Evolutionary conservation across 2,888 invertebrate genomes (phyloP), one percentile per base, ranked within the genome.

Genomic region (Latheticus oryzae): DNA sequence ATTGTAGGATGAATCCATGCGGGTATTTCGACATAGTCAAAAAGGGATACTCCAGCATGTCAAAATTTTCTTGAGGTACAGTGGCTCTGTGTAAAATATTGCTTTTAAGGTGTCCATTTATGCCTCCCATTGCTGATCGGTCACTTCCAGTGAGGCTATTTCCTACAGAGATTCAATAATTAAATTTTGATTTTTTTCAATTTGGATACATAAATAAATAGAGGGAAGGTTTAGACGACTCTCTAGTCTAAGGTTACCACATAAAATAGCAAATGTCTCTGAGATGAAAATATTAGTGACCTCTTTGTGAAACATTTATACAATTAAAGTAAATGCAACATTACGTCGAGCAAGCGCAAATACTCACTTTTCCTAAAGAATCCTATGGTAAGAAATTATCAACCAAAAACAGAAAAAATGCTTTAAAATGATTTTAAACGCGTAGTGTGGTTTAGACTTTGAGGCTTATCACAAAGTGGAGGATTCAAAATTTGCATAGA

Each of bases 21-120:
- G 97, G 96, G 78, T 93, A 95, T 68, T 91, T 91, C 0, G 90
- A 86, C 84, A 97, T 89, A 0, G 97, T 97, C 45, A 98, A 83
- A 76, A 98, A 97, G 0, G 97, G 97, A 78, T 95, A 97, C 74
- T 97, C 97, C 75, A 95, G 79, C 87, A 95, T 89, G 62, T 95
- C 95, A 68, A 95, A 81, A 71, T 87, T 88, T 61, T 91, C 91
- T 68, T 88, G 87, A 73, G 89, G 89, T 80, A 88, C 85, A 0
- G 85, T 83, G 1, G 87, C 84, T 24, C 88, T 83, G 55, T 86
- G 76, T 58, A 86, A 82, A 38, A 85, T 83, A 24, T 77, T 77
- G 35, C 77, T 77, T 68, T 75, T 75, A 83, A 85, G 68, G 81
- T 85, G 67, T 77, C 84, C 67, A 80, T 80, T 84, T 58, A 79